These are phyloP conservation scores for Dolichopus griseipennis DNA, from an alignment of 2,888 invertebrate species.

Conservation along the genomic window DNA sequence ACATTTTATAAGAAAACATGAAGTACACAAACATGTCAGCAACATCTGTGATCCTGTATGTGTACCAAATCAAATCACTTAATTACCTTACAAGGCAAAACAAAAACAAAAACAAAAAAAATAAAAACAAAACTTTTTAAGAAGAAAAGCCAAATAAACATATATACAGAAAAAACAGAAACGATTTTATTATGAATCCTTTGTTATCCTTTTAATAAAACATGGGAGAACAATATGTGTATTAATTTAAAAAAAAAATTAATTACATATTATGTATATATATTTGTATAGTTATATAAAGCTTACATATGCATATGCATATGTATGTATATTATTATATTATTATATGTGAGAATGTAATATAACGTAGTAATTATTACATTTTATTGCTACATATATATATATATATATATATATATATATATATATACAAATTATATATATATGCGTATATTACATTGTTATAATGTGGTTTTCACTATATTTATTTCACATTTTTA, in stretches of 20 bases:
- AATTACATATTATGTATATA: too few relatives aligned
- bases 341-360: background rate
- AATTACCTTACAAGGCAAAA: background rate
- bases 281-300: too few relatives aligned
- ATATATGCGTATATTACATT: too few relatives aligned
- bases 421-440: too few relatives aligned
- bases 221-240: constrained; percentile 4
- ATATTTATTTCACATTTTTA: background rate
- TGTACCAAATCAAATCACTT: constrained; percentile 4
- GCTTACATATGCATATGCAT: background rate
- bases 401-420: too few relatives aligned
- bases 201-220: constrained; percentile 6
- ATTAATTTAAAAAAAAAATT: background rate
- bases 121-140: background rate
- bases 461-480: background rate
- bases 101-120: background rate
- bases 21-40: constrained; percentile 1
- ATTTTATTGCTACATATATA: background rate
- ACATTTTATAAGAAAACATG: background rate
- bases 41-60: constrained; percentile 4
- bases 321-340: background rate
- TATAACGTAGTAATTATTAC: background rate
- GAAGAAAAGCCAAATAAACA: background rate
- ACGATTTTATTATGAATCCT: background rate
- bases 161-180: background rate